Evolutionary conservation across 2,888 invertebrate species (phyloP), one percentile per base, ranked within the genome.

Genomic region (Caenorhabditis doughertyi): DNA sequence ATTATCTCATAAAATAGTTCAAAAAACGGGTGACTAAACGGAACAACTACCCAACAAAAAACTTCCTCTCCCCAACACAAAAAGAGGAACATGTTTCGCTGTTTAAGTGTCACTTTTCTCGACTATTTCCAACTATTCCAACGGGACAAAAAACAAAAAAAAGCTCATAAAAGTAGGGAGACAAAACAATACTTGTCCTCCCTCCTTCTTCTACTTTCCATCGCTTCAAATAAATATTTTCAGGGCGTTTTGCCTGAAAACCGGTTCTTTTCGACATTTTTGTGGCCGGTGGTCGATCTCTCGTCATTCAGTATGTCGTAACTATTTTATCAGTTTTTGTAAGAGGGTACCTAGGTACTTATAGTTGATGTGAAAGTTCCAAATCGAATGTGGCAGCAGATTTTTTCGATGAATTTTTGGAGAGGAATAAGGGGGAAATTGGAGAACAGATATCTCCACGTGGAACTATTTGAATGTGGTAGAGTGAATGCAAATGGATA

Each of bases 281-380:
- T 32, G n/a, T n/a, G 39, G 55, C 25, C 53, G 27, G 62, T 27
- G 68, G 35, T 21, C 27, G 25, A 9, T 35, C 35, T 9, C 35
- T 18, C 39, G 39, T 13, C 44, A 2, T 3, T 47, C 44, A 27
- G n/a, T 42, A 7, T 49, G 25, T 23, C 47, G 60, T 71, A 60
- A 58, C 60, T 71, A 60, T 60, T 71, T 71, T 71, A 71, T 71
- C 71, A 71, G 49, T 71, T 71, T 71, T 60, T 49, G 27, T 55
- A 27, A 23, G 58, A 5, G 44, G 49, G 29, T 47, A 64, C 29
- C 32, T 23, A 49, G 65, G 65, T 51, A 65, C 35, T 64, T 47
- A 51, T 60, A 8, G 65, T 51, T 55, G 55, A 68, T 39, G 55
- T 8, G 55, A 55, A 25, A 55, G 29, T 42, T 55, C 47, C 29